Evolutionary conservation across 2,113 vertebrate genomes (phyloP), one percentile per base, ranked within the genome.

Genomic region (Pluvianellus socialis): DNA sequence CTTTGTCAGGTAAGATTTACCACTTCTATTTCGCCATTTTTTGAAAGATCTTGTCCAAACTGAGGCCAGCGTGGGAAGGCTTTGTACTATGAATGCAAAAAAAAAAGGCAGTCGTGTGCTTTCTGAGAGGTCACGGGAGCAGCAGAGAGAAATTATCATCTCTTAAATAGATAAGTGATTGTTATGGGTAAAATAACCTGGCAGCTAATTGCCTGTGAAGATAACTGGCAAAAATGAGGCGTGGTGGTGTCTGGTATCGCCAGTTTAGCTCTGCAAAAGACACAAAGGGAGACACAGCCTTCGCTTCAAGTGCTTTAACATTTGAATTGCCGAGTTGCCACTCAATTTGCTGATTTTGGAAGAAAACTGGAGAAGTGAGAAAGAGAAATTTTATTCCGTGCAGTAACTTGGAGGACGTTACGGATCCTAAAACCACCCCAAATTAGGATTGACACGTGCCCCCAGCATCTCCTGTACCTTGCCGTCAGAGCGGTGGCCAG

Each of bases 1-100:
- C 59, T 76, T 76, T 53, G 26, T 50, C 84, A 97, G 97, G 98
- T 98, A 98, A 97, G 97, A 73, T 80, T 90, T 75, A 23, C 49
- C 20, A 15, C 59, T 92, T 81, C 42, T 83, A 3, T 14, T 66
- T 91, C 40, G n/a, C 7, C 1, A 1, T 2, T 24, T 94, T 72
- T 94, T 72, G 7, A 53, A 92, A 55, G 23, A 20, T 18, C 14
- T 58, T 72, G 22, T 58, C 23, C 55, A 49, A 63, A 61, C 12
- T 20, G 18, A 77, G 27, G n/a, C n/a, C 62, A 28, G 22, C 62
- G 47, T 1, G 1, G 40, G 23, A 72, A 59, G 10, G 8, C 74
- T 91, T 94, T 56, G 40, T 77, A 15, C 8, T 26, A 3, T 8
- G 65, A 66, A 47, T 20, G 38, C 1, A 28, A 76, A 67, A 61